Percentiles rank a stretch among this genome's conserved stretches.
Conservation (phyloP, 2,888 invertebrate species). For the Rhaphigaster nebulosa region DNA sequence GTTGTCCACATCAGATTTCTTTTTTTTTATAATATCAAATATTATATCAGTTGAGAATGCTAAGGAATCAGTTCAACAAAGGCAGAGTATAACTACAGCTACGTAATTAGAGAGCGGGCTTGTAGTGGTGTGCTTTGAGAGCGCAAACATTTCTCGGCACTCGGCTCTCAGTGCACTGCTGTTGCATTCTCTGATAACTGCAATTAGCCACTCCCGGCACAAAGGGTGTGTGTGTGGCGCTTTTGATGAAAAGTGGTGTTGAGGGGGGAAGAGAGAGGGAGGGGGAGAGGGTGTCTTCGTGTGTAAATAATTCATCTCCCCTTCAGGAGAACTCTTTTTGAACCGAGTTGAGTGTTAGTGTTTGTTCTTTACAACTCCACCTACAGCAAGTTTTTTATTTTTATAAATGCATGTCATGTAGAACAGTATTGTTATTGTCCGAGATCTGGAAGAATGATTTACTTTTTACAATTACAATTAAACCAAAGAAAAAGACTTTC, state of each 20-base stretch:
- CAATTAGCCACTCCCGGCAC: neutral
- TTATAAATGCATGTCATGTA: neutral
- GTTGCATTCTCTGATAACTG: neutral
- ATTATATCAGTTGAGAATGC: too few species aligned
- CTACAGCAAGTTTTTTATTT: neutral
- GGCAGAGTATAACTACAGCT: too few species aligned
- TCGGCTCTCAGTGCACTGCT: neutral
- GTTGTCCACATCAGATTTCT: too few species aligned
- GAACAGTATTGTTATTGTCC: neutral
- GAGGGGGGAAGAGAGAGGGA: too few species aligned
- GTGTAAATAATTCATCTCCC: neutral
- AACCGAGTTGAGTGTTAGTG: neutral
- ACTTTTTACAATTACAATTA: neutral
- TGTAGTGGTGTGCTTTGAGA: too few species aligned
- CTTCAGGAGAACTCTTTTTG: neutral
- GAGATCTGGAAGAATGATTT: neutral
- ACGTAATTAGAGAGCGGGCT: too few species aligned
- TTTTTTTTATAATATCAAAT: too few species aligned
- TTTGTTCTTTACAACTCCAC: neutral
- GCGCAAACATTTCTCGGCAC: too few species aligned
- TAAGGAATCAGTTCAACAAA: too few species aligned
- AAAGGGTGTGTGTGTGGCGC: neutral
- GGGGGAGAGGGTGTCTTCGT: neutral
- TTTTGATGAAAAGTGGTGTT: slow-evolving; percentile 7
- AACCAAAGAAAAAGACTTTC: neutral